Evolutionary conservation across 2,113 vertebrate species (phyloP).

Genomic region (Erythrocebus patas): DNA sequence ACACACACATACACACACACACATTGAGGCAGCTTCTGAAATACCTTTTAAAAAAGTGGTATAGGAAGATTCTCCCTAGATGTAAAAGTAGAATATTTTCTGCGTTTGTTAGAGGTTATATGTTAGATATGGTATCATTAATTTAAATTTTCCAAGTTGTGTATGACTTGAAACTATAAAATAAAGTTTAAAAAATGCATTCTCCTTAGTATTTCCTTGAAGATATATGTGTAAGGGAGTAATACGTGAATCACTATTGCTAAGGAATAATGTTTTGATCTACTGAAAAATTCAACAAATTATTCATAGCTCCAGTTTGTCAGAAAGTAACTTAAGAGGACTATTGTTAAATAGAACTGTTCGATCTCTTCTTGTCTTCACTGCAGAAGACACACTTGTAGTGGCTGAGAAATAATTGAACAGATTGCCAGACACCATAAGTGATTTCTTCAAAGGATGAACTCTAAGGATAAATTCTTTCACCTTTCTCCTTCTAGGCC

Average conservation of each 20-base stretch:
- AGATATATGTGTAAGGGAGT: neutral
- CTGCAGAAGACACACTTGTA: constrained; percentile 39
- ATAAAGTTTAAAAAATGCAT: neutral
- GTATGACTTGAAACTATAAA: neutral
- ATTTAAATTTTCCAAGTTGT: neutral
- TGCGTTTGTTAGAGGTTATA: neutral
- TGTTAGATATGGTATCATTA: neutral
- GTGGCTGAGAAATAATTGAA: constrained; percentile 51
- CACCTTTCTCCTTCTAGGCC: neutral
- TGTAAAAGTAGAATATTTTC: neutral
- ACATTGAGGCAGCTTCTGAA: neutral
- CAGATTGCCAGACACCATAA: constrained; percentile 47
- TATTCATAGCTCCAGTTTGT: constrained; percentile 29
- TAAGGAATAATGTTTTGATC: constrained; percentile 37
- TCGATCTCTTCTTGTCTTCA: constrained; percentile 47
- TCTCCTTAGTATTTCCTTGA: constrained; percentile 37
- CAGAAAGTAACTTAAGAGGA: constrained; percentile 37
- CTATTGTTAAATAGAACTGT: constrained; percentile 4
- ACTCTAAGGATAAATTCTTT: constrained; percentile 34
- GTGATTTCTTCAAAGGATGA: constrained; percentile 52
- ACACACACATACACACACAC: too few species aligned
- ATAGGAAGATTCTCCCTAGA: neutral
- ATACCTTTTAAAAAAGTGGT: neutral
- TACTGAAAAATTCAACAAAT: neutral
- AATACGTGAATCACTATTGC: constrained; percentile 23